Evolutionary conservation across 2,797 vertebrate species (phyloP).

Genomic region (Naso thynnoides): DNA sequence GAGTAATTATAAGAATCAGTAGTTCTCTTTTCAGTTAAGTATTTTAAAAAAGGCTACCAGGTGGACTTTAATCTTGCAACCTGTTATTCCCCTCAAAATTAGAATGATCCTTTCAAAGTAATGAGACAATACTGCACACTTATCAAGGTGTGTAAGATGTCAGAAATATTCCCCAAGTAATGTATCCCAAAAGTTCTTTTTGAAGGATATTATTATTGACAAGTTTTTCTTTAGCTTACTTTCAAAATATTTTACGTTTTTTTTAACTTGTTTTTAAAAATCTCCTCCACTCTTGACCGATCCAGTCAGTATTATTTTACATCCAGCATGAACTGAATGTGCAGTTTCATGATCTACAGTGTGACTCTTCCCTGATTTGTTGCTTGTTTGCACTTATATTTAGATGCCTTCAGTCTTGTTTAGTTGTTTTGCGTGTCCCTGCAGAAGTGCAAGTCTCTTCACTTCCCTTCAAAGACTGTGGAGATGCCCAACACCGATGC

Average conservation of each 20-base stretch:
- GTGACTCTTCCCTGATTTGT: neutral
- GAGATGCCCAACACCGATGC: slow-evolving; percentile 74
- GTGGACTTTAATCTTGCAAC: neutral
- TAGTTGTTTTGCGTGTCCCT: slow-evolving; percentile 4
- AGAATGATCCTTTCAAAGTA: neutral
- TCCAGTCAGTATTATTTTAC: neutral
- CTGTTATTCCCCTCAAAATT: neutral
- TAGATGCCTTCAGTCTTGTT: slow-evolving; percentile 16
- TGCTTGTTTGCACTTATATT: neutral
- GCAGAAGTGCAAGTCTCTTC: slow-evolving; percentile 76
- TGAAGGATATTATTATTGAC: neutral
- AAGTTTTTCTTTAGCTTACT: neutral
- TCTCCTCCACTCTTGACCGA: neutral
- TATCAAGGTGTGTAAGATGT: neutral
- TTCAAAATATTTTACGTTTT: neutral
- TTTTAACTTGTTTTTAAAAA: neutral
- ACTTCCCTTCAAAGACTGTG: slow-evolving; percentile 57
- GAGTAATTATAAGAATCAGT: too few species aligned
- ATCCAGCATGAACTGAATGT: accelerated
- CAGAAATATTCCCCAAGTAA: neutral
- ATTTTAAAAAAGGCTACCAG: neutral
- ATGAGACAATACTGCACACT: neutral
- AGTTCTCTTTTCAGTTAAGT: too few species aligned
- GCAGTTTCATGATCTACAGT: neutral
- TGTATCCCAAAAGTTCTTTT: neutral